phyloP scores from a whole-genome alignment of 2,888 invertebrate species.

The Drosophila niveifrons region DNA sequence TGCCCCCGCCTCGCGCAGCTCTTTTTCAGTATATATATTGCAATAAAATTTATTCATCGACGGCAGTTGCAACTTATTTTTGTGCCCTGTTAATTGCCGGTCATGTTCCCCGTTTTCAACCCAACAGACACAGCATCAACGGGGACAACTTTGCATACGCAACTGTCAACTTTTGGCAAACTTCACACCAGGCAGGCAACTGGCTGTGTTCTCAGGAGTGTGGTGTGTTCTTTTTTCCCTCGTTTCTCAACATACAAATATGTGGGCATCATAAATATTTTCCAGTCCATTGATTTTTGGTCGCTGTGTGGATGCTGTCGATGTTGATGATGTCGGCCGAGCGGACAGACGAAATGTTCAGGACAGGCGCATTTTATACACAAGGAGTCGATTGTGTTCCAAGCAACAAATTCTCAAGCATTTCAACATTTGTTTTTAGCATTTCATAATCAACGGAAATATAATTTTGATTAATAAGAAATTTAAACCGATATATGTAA shows the following conservation, averaged over 20 bases:
- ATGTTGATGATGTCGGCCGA: constrained; percentile 68
- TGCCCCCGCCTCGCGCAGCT: neutral
- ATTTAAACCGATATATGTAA: too few relatives aligned
- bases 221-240: neutral
- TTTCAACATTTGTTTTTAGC: constrained; percentile 5
- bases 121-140: neutral
- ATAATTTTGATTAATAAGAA: too few relatives aligned
- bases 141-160: constrained; percentile 63
- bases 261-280: constrained; percentile 79
- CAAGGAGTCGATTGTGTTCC: constrained; percentile 39
- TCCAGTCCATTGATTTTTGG: constrained; percentile 78
- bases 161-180: constrained; percentile 76
- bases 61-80: constrained; percentile 71
- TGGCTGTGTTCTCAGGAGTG: constrained; percentile 29
- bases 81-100: constrained; percentile 69
- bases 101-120: neutral
- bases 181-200: constrained; percentile 62
- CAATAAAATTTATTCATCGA: constrained; percentile 60
- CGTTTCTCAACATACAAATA: constrained; percentile 19
- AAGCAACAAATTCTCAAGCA: constrained; percentile 31
- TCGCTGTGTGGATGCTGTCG: constrained; percentile 65
- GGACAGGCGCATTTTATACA: constrained; percentile 17
- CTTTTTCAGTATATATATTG: constrained; percentile 8
- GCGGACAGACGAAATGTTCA: constrained; percentile 8
- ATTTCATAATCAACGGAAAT: too few relatives aligned